These are phyloP conservation scores for Heliconius hermathena DNA, from an alignment of 1,140 invertebrate genomes.

Conservation along the genomic window DNA sequence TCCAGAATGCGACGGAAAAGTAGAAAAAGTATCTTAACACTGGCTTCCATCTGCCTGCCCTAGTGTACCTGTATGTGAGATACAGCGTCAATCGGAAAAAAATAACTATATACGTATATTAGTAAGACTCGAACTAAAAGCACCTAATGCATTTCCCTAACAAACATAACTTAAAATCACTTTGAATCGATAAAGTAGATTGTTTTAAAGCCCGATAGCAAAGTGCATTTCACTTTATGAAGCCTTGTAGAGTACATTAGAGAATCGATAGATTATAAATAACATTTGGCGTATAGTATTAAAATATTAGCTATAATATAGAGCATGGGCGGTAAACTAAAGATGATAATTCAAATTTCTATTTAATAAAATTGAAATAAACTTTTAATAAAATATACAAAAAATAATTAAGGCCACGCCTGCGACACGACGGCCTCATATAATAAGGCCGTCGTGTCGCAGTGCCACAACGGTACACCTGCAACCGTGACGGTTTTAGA, in stretches of 20 bases:
- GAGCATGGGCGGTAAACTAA: no score
- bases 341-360: no score
- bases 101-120: background rate
- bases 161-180: background rate
- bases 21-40: no score
- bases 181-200: background rate
- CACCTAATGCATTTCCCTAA: slow-evolving; percentile 5
- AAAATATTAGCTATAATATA: background rate
- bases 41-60: background rate
- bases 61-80: background rate
- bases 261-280: background rate
- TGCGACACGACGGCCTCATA: no score
- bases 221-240: background rate
- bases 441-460: no score
- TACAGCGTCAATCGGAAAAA: no score
- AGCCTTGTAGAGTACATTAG: background rate
- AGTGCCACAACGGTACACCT: no score
- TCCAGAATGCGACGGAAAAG: no score
- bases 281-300: background rate
- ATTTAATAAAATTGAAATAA: no score
- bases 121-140: background rate
- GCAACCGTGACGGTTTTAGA: no score
- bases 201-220: background rate
- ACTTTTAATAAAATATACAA: no score
- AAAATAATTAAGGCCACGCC: no score